phyloP scores from a whole-genome alignment of 2,888 invertebrate genomes.

The Euzophera pinguis region DNA sequence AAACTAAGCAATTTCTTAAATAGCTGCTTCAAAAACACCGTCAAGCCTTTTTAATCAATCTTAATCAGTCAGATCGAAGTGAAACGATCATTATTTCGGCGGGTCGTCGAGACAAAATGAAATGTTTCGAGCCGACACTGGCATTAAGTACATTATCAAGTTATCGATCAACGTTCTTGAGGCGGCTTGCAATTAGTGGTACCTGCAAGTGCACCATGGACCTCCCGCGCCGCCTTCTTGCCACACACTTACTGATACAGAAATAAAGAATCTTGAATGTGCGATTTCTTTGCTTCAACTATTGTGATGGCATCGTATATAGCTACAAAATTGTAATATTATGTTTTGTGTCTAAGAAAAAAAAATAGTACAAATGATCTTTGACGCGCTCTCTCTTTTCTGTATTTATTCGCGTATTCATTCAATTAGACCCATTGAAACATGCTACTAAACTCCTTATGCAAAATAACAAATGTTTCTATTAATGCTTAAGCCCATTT shows the following conservation, averaged over 20 bases:
- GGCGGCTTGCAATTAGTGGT: constrained; percentile 67
- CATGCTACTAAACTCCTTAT: no score
- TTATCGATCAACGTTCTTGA: constrained; percentile 69
- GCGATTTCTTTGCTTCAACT: background rate
- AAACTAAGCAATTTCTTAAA: background rate
- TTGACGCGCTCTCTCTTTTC: no score
- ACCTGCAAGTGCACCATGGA: constrained; percentile 37
- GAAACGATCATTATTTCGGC: constrained; percentile 34
- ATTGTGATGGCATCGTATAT: no score
- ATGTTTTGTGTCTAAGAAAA: no score
- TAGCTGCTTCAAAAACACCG: constrained; percentile 6
- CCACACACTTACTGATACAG: background rate
- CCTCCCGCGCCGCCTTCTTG: constrained; percentile 55
- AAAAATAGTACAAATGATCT: no score
- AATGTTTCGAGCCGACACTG: constrained; percentile 49
- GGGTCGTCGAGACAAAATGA: constrained; percentile 48
- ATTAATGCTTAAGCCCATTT: no score
- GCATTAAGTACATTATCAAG: constrained; percentile 69
- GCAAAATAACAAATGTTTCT: no score
- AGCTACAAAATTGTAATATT: no score
- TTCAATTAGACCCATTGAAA: no score
- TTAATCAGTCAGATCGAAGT: constrained; percentile 25
- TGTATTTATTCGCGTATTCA: no score
- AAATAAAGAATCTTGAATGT: background rate
- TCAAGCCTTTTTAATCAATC: constrained; percentile 21